Conservation (phyloP, 2,888 invertebrate species). For the Diogma glabrata region DNA sequence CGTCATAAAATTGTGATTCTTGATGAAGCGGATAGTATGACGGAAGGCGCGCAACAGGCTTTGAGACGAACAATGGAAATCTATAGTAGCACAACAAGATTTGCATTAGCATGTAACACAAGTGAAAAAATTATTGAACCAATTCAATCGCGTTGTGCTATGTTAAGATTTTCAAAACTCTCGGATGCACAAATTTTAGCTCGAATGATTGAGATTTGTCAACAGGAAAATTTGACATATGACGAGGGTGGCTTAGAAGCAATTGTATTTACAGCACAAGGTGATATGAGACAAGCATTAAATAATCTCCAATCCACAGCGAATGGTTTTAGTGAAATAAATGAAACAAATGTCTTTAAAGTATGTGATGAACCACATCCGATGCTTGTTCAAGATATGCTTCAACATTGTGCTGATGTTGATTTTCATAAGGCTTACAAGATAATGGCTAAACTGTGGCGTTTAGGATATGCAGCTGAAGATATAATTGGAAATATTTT, state of each 20-base stretch:
- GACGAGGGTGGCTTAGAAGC: conserved; percentile 91
- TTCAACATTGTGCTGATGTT: conserved; percentile 66
- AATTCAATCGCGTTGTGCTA: conserved; percentile 96
- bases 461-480: conserved; percentile 90
- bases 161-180: conserved; percentile 83
- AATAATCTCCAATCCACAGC: conserved; percentile 95
- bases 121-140: conserved; percentile 99
- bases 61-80: conserved; percentile 96
- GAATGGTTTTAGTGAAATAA: conserved; percentile 86
- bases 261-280: conserved; percentile 95
- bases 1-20: conserved; percentile 94
- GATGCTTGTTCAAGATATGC: conserved; percentile 80
- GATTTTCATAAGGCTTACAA: conserved; percentile 81
- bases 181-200: conserved; percentile 83
- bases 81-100: conserved; percentile 92
- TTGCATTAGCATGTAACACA: conserved; percentile 95
- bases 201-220: conserved; percentile 63
- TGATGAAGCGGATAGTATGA: conserved; percentile 99
- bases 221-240: conserved; percentile 61
- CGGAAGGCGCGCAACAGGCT: conserved; percentile 97
- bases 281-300: conserved; percentile 94
- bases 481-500: conserved; percentile 94
- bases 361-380: conserved; percentile 99
- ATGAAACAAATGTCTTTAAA: conserved; percentile 90
- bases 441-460: conserved; percentile 80